These are phyloP conservation scores for Leguminivora glycinivorella DNA, from an alignment of 1,140 invertebrate genomes.

Conservation along the genomic window DNA sequence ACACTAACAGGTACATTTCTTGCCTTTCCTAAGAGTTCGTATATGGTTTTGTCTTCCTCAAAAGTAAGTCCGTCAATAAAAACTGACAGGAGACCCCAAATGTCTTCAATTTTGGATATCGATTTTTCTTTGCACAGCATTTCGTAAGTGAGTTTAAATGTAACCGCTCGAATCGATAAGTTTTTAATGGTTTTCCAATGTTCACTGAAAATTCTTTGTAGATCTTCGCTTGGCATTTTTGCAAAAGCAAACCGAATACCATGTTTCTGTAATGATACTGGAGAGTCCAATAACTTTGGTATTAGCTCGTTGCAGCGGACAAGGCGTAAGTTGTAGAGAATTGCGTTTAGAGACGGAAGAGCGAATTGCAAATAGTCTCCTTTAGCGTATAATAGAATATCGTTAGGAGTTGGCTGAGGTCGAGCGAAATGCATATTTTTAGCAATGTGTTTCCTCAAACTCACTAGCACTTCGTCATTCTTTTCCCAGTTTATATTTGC, in stretches of 20 bases:
- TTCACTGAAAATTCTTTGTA: conserved; percentile 45
- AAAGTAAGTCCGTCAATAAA: conserved; percentile 55
- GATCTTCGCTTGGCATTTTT: conserved; percentile 46
- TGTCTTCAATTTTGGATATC: conserved; percentile 35
- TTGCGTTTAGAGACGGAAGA: conserved; percentile 53
- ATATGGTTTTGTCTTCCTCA: conserved; percentile 53
- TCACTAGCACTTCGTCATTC: conserved; percentile 43
- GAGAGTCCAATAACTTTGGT: conserved; percentile 47
- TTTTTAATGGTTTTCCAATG: conserved; percentile 56
- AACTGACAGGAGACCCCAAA: conserved; percentile 49
- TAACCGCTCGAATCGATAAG: conserved; percentile 49
- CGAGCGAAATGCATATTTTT: conserved; percentile 58
- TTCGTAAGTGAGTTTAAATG: conserved; percentile 53
- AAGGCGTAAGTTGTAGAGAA: conserved; percentile 56
- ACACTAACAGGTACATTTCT: conserved; percentile 44
- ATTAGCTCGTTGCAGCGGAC: conserved; percentile 41
- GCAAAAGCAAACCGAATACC: conserved; percentile 51
- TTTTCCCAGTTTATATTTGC: conserved; percentile 48
- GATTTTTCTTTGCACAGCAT: conserved; percentile 54
- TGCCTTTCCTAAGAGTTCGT: conserved; percentile 44
- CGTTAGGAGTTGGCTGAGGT: conserved; percentile 48
- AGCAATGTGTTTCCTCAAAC: conserved; percentile 50
- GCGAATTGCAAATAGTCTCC: conserved; percentile 58
- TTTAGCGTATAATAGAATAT: conserved; percentile 52
- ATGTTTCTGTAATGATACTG: conserved; percentile 63